Evolutionary conservation across 1,140 invertebrate genomes (phyloP), one percentile per base, ranked within the genome.

Genomic region (Dendroctonus valens): DNA sequence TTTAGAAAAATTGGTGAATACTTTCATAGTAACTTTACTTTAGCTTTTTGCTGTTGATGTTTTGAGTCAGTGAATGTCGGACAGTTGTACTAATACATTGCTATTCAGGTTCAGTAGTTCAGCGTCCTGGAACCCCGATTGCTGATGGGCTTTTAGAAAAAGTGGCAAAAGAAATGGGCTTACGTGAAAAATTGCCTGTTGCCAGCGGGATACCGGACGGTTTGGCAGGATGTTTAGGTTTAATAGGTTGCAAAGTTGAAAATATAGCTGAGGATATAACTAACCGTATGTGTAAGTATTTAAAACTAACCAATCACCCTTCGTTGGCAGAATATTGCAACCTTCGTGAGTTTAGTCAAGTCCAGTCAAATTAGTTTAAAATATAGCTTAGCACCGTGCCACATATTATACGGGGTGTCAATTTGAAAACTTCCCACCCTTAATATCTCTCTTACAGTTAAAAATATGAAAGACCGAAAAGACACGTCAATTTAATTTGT

Each of bases 121-220:
- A 85, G 62, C 80, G 83, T 53, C 92, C 93, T 6, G 93, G 93
- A 38, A 80, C 84, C 54, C 79, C 83, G 0, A 86, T 89, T 75
- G 90, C 87, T 11, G 70, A 76, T 3, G 92, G 91, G 14, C 74
- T 96, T 42, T 86, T 81, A 9, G 38, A 74, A 41, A 73, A 81
- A 68, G 85, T 87, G 59, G 92, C 94, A 8, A 54, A 76, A 57
- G 83, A 87, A 68, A 77, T 96, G 57, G 89, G 89, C 14, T 79
- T 98, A 12, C 64, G 75, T n/a, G 74, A 82, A 40, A 85, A 85
- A 40, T 93, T 87, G 40, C 83, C 91, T 14, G 92, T 98, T 8
- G 93, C 88, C 15, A 86, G 89, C 9, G 94, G 93, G 0, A 84
- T 97, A 11, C 96, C 98, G 59, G 96, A 98, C 82, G 95, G 95